These are phyloP conservation scores for Marasmarcha lunaedactyla DNA, from an alignment of 2,888 invertebrate species.

Conservation along the genomic window DNA sequence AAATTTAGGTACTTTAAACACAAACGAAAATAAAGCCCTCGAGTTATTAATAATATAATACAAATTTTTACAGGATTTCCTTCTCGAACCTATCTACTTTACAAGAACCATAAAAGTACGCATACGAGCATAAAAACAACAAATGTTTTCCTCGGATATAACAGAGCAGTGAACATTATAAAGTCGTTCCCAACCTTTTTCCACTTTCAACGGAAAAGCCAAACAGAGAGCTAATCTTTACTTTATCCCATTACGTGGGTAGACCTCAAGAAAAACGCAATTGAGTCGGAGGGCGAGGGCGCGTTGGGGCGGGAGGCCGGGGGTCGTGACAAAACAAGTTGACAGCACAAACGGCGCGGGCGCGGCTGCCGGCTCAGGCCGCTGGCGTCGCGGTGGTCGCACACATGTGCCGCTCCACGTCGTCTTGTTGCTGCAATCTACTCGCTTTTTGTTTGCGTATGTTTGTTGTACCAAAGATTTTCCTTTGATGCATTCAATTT, in stretches of 20 bases:
- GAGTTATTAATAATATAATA: too few relatives aligned
- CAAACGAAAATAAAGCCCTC: too few relatives aligned
- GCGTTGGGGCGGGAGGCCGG: constrained; percentile 20
- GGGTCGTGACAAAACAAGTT: constrained; percentile 42
- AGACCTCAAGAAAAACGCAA: constrained; percentile 61
- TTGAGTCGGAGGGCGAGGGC: constrained; percentile 35
- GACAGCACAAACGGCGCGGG: constrained; percentile 46
- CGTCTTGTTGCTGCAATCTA: constrained; percentile 17
- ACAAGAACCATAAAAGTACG: too few relatives aligned
- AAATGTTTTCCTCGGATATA: too few relatives aligned
- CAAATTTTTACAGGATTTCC: too few relatives aligned
- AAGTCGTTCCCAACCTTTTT: constrained; percentile 32
- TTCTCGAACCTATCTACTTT: too few relatives aligned
- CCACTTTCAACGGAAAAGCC: constrained; percentile 45
- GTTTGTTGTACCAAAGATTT: too few relatives aligned
- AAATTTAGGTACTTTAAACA: too few relatives aligned
- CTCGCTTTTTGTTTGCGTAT: constrained; percentile 8
- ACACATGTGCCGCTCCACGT: constrained; percentile 19
- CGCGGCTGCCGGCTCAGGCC: constrained; percentile 28
- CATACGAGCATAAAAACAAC: too few relatives aligned
- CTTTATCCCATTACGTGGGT: constrained; percentile 58
- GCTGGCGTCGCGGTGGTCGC: constrained; percentile 21
- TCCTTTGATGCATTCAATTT: too few relatives aligned
- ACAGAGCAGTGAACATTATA: constrained; percentile 19
- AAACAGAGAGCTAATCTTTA: constrained; percentile 56